Evolutionary conservation across 23 tunicate genomes (phyloP).

Genomic region (Corella eumyota): DNA sequence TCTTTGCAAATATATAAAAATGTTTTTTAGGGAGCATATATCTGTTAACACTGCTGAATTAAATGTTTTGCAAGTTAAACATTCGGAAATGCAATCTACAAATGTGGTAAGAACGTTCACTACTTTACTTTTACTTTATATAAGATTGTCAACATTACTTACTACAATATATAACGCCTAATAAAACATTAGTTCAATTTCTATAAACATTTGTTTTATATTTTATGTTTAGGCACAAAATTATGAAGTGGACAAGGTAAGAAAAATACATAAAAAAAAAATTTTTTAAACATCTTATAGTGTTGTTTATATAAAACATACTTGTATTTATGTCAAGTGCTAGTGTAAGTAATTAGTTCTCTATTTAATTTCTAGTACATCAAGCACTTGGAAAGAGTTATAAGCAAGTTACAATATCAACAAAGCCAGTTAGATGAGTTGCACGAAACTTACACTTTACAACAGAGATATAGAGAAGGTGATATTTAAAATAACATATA

Average conservation of each 20-base stretch:
- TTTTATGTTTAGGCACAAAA: conserved; percentile 27
- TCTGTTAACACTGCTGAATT: conserved; percentile 67
- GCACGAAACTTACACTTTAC: conserved; percentile 47
- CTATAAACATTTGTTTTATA: background rate
- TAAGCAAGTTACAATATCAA: conserved; percentile 49
- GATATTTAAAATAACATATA: background rate
- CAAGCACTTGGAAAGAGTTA: conserved; percentile 33
- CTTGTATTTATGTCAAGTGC: no score
- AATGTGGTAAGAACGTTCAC: conserved; percentile 28
- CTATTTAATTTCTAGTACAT: conserved; percentile 6
- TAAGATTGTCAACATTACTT: no score
- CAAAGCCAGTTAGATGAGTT: conserved; percentile 48
- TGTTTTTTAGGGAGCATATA: conserved; percentile 32
- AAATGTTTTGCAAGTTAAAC: conserved; percentile 41
- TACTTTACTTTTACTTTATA: background rate
- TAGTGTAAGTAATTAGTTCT: background rate
- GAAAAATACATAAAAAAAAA: no score
- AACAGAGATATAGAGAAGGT: conserved; percentile 63
- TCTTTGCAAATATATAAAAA: background rate
- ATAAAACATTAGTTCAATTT: no score
- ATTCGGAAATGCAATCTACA: conserved; percentile 3
- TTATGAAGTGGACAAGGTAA: conserved; percentile 37
- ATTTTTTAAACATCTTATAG: no score
- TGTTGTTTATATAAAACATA: no score
- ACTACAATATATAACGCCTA: no score